Percentiles rank a stretch among this genome's conserved stretches.
Evolutionary conservation across 2,797 vertebrate genomes (phyloP).

Genomic region (Leptatherina wallacei): DNA sequence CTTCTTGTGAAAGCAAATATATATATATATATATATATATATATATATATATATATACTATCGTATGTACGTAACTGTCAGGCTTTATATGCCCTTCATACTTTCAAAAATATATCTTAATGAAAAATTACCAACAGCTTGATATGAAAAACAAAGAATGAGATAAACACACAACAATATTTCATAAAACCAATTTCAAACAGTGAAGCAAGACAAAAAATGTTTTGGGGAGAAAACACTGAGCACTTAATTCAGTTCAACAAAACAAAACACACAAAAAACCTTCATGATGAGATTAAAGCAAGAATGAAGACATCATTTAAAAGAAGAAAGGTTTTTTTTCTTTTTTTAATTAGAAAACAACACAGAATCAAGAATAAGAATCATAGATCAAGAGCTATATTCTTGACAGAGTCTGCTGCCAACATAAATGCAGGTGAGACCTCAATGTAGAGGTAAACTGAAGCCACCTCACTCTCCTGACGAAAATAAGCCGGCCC

Average conservation of each 20-base stretch:
- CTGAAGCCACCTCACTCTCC: conserved; percentile 17
- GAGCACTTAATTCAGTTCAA: too few species aligned
- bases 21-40: too few species aligned
- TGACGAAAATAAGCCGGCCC: conserved; percentile 33
- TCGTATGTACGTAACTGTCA: too few species aligned
- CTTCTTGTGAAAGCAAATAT: background rate
- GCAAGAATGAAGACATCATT: too few species aligned
- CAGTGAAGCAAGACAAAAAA: background rate
- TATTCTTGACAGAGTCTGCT: background rate
- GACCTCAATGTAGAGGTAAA: conserved; percentile 4
- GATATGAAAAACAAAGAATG: background rate
- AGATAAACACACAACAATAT: background rate
- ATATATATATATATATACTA: too few species aligned
- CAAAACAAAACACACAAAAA: too few species aligned
- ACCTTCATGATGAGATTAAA: too few species aligned
- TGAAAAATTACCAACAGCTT: background rate
- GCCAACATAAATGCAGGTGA: conserved; percentile 15
- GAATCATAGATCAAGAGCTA: too few species aligned
- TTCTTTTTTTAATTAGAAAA: too few species aligned
- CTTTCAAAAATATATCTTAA: background rate
- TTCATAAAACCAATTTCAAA: background rate
- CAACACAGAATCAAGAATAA: too few species aligned
- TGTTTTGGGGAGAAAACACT: too few species aligned
- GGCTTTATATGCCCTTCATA: background rate
- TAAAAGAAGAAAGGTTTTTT: too few species aligned